A percentile compares a stretch with the other conserved stretches of the same genome.
Evolutionary conservation across 1,140 invertebrate species (phyloP).

Genomic region (Triops longicaudatus): DNA sequence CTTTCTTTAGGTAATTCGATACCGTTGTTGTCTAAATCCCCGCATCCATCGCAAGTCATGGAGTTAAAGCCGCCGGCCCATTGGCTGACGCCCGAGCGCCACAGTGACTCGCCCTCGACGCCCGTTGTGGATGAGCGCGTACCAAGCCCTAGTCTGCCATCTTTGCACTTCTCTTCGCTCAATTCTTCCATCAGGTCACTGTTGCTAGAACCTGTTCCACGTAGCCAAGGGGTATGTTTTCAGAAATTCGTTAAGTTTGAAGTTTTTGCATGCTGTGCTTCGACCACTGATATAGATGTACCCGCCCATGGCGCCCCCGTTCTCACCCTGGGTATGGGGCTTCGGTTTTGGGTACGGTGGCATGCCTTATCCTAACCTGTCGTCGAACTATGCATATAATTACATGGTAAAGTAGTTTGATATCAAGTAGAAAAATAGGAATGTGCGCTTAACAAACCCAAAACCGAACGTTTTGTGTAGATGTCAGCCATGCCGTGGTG

Average conservation of each 20-base stretch:
- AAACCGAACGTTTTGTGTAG: neutral
- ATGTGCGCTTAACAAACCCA: neutral
- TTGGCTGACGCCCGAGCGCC: constrained; percentile 1
- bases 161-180: neutral
- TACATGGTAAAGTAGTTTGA: neutral
- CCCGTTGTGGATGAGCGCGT: neutral
- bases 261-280: neutral
- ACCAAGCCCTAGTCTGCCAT: neutral
- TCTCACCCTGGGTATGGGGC: neutral
- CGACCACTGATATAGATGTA: neutral
- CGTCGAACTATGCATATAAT: neutral
- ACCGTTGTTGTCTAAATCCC: constrained; percentile 42
- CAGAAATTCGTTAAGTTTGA: neutral
- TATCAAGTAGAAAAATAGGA: neutral
- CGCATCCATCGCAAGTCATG: constrained; percentile 16
- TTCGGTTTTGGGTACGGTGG: constrained; percentile 1
- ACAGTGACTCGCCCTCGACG: neutral
- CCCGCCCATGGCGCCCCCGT: neutral
- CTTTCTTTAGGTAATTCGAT: constrained; percentile 51
- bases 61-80: constrained; percentile 26
- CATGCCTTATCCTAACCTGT: neutral
- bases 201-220: neutral
- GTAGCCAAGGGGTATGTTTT: neutral
- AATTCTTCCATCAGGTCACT: neutral
- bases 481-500: neutral